Evolutionary conservation across 2,797 vertebrate species (phyloP).

Genomic region (Alectoris magna): DNA sequence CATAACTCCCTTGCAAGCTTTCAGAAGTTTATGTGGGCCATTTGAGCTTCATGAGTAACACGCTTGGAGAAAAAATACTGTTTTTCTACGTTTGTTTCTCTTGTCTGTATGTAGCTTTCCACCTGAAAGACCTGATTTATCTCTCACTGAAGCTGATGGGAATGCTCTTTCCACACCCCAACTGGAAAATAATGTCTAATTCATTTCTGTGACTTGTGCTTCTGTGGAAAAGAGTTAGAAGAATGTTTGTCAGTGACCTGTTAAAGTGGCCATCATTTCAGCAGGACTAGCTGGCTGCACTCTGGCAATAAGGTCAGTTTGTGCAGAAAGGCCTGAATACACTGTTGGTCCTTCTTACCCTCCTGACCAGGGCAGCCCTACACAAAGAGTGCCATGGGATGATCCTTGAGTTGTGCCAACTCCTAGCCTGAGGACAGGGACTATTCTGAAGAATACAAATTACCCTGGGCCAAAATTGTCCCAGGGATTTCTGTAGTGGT

Average conservation of each 20-base stretch:
- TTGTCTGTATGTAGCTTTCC: neutral
- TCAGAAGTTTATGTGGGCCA: neutral
- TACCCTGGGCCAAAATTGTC: neutral
- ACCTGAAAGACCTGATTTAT: neutral
- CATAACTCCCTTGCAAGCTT: neutral
- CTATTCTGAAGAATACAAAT: accelerated
- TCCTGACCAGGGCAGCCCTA: neutral
- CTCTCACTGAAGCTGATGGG: neutral
- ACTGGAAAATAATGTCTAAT: neutral
- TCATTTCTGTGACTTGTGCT: neutral
- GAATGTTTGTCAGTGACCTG: neutral
- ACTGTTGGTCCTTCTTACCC: neutral
- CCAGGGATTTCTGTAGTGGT: accelerated
- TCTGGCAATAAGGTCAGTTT: neutral
- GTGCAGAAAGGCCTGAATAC: neutral
- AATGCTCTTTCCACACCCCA: neutral
- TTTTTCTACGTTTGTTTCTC: neutral
- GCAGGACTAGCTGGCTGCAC: accelerated
- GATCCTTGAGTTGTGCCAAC: neutral
- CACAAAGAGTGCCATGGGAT: accelerated
- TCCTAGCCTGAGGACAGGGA: accelerated
- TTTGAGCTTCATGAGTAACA: neutral
- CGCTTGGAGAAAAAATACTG: neutral
- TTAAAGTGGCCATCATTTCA: neutral
- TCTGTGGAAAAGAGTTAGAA: neutral